Evolutionary conservation across 2,113 vertebrate genomes (phyloP).

Genomic region (Sterna hirundo): DNA sequence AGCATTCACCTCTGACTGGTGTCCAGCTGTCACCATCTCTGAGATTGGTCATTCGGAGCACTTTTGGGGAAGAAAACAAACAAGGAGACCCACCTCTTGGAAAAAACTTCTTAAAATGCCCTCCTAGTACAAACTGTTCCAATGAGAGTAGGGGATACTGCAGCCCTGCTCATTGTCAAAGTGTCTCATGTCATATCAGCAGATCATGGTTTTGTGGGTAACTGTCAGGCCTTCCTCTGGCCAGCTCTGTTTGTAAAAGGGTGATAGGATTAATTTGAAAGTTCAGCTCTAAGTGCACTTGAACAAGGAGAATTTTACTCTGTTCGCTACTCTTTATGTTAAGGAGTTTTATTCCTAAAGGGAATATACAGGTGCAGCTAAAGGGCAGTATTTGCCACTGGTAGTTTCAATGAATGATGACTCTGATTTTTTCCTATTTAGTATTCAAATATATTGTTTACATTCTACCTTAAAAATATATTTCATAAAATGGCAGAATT

Average conservation of each 20-base stretch:
- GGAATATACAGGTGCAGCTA: not conserved
- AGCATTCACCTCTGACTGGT: not conserved
- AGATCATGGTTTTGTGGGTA: not conserved
- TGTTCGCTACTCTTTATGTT: not conserved
- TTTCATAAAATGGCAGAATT: not conserved
- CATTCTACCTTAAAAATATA: not conserved
- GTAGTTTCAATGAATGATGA: not conserved
- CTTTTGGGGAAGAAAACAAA: not conserved
- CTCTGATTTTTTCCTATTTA: not conserved
- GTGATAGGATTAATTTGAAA: not conserved
- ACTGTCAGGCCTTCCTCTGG: not conserved
- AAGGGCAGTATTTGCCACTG: not conserved
- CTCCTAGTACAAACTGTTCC: not conserved
- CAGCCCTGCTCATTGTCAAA: not conserved
- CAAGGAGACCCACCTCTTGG: not conserved
- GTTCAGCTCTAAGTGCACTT: not conserved
- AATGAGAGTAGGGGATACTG: not conserved
- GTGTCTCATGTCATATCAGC: fast-evolving
- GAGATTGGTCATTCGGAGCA: not conserved
- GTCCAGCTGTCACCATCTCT: not conserved
- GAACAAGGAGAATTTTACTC: not conserved
- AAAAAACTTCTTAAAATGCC: not conserved
- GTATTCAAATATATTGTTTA: not conserved
- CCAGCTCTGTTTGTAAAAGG: not conserved
- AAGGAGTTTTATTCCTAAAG: not conserved